Conservation (phyloP, 2,888 invertebrate species). For the Andrena hattorfiana region DNA sequence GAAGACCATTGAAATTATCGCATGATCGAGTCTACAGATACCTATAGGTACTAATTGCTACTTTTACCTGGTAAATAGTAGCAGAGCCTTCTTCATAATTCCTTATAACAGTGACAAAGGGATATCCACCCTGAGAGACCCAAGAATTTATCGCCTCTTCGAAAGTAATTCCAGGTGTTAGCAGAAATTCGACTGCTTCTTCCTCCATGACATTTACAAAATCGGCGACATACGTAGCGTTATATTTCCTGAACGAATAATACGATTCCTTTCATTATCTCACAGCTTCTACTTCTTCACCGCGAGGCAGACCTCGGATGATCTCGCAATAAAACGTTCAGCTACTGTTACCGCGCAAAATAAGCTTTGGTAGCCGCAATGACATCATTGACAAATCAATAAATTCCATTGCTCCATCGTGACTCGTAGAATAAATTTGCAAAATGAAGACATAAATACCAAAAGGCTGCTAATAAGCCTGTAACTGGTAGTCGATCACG, state of each 20-base stretch:
- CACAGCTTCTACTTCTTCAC: neutral
- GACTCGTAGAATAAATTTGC: no score
- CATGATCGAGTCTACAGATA: no score
- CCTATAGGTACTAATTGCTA: no score
- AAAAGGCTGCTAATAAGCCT: neutral
- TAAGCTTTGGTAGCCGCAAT: neutral
- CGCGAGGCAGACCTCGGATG: no score
- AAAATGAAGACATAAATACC: no score
- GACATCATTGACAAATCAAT: neutral
- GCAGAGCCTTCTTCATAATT: slow-evolving; percentile 73
- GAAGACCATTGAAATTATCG: no score
- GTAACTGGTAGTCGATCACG: neutral
- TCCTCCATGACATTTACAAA: slow-evolving; percentile 75
- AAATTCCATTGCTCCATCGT: neutral
- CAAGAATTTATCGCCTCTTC: slow-evolving; percentile 75
- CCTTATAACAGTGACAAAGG: slow-evolving; percentile 78
- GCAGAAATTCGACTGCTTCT: slow-evolving; percentile 64
- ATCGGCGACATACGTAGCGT: slow-evolving; percentile 67
- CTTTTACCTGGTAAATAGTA: slow-evolving; percentile 75
- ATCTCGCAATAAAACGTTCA: neutral
- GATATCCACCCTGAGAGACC: slow-evolving; percentile 79
- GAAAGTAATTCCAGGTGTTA: slow-evolving; percentile 59
- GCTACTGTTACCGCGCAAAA: neutral
- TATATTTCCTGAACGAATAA: slow-evolving; percentile 69
- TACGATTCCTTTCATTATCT: neutral